Evolutionary conservation across 2,113 vertebrate species (phyloP).

Genomic region (Entomyzon cyanotis): DNA sequence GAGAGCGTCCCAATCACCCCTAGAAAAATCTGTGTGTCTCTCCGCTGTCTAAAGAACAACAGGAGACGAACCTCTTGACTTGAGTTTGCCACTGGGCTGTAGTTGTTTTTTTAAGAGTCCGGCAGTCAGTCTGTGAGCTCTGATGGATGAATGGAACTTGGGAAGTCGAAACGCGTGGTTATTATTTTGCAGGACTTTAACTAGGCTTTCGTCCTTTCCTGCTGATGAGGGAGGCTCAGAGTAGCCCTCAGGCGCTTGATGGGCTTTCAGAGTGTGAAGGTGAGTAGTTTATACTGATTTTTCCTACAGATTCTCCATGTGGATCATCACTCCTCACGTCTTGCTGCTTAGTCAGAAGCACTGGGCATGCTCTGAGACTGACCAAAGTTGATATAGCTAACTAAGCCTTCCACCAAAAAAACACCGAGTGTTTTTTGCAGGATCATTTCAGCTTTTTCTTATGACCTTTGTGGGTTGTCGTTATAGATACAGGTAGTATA

Average conservation of each 20-base stretch:
- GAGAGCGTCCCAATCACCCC: neutral
- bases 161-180: neutral
- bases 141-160: neutral
- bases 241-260: fast-evolving
- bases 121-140: fast-evolving
- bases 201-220: neutral
- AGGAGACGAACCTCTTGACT: neutral
- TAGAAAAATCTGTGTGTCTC: neutral
- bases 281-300: neutral
- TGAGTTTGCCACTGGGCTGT: neutral
- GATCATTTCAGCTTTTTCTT: neutral
- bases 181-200: neutral
- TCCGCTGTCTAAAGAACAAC: fast-evolving
- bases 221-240: neutral
- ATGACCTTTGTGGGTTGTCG: neutral
- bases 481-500: neutral
- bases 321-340: neutral
- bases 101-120: neutral
- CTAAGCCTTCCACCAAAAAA: neutral
- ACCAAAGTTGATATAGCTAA: neutral
- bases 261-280: neutral
- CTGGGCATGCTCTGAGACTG: neutral
- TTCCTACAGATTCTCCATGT: neutral
- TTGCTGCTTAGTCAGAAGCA: neutral
- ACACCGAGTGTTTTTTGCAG: neutral